Percentiles rank a stretch among this genome's conserved stretches.
Conservation (phyloP, 2,113 vertebrate genomes). For the Pelecanoides urinatrix region DNA sequence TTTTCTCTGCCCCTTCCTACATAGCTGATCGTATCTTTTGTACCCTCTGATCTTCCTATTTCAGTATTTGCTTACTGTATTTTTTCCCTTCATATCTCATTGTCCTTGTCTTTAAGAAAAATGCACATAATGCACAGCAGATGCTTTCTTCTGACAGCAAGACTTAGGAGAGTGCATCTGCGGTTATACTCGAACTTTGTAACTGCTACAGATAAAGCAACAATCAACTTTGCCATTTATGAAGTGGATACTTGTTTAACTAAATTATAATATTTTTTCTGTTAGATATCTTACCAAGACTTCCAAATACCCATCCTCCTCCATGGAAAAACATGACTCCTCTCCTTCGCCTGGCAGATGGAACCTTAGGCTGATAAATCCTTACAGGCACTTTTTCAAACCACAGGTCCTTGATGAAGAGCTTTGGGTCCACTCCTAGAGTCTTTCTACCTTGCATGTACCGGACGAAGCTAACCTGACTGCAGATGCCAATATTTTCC, state of each 20-base stretch:
- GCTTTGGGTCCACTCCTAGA: constrained; percentile 27
- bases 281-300: constrained; percentile 74
- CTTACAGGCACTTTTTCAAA: constrained; percentile 78
- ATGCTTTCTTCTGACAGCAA: neutral
- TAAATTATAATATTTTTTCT: neutral
- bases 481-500: constrained; percentile 78
- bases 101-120: neutral
- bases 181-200: neutral
- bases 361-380: constrained; percentile 77
- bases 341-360: constrained; percentile 51
- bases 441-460: constrained; percentile 40
- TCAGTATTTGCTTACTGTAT: neutral
- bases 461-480: constrained; percentile 72
- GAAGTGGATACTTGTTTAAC: neutral
- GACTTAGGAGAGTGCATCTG: neutral
- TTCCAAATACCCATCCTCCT: constrained; percentile 79
- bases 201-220: neutral
- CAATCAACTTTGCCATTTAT: neutral
- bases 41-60: neutral
- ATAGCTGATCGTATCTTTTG: neutral
- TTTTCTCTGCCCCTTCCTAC: neutral
- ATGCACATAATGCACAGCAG: neutral
- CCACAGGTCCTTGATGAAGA: constrained; percentile 73
- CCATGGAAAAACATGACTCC: constrained; percentile 85
- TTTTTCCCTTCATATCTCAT: neutral